Base-by-base conservation (phyloP, 2,888 invertebrate species). In the Digitonthophagus gazella region DNA sequence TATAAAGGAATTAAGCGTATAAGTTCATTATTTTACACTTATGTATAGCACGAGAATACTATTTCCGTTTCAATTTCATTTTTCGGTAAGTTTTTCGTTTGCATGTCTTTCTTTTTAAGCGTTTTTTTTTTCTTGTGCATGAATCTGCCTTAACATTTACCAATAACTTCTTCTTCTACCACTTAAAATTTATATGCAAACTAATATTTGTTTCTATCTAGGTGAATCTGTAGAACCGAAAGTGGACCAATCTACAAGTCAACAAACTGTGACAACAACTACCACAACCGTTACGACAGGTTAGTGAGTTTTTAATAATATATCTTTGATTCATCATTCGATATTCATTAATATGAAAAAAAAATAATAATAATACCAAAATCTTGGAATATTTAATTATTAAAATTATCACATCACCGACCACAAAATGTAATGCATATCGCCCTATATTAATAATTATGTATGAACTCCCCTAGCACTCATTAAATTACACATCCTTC, bases 61-160 rank as follows among this genome's bases (percentile, higher is more conserved):
- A 69, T 69, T 72, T 72, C 72, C 69, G 69, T 68, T 67, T 58
- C 44, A 63, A 67, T 72, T 66, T 61, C 18, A n/a, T 61, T 57
- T 57, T 16, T 61, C 61, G 61, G 74, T 74, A 73, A 74, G 74
- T 74, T 74, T 73, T 72, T 58, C 67, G 64, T 74, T 72, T 70
- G 72, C 72, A 72, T 72, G 72, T 14, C 54, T 69, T 67, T 71
- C 66, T 69, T 66, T 69, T 15, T 11, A 61, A 18, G 6, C n/a
- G 15, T 58, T 61, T 20, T 19, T 1, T 61, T 61, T 61, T 61
- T 44, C 28, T 44, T 44, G 11, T 61, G 61, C 61, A 61, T 61
- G 61, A 15, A 58, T 16, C 58, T 19, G 18, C 19, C 61, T 20
- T 61, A 19, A 19, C 61, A n/a, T n/a, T 58, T 19, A 61, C 61